phyloP scores from a whole-genome alignment of 2,888 invertebrate species.

The Phaonia tiefii region DNA sequence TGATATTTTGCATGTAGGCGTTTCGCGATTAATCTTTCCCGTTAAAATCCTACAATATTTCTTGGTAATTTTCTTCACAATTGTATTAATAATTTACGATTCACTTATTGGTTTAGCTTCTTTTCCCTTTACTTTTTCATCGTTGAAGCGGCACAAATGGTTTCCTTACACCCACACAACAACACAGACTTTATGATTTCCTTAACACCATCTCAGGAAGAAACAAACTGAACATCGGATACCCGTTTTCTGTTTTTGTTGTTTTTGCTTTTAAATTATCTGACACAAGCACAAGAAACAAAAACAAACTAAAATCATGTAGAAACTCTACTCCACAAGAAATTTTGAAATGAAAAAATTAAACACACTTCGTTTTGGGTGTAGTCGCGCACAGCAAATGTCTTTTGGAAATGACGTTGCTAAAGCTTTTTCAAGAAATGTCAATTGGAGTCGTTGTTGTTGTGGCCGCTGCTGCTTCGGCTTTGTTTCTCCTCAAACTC shows the following conservation, averaged over 20 bases:
- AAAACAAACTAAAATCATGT: slow-evolving; percentile 35
- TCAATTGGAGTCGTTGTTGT: slow-evolving; percentile 28
- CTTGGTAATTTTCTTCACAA: slow-evolving; percentile 39
- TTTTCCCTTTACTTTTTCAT: background rate
- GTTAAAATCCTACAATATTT: slow-evolving; percentile 28
- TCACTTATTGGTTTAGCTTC: slow-evolving; percentile 17
- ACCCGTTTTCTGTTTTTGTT: slow-evolving; percentile 53
- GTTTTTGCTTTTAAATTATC: background rate
- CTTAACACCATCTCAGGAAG: slow-evolving; percentile 16
- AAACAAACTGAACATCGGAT: too few species aligned
- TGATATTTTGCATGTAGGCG: slow-evolving; percentile 28
- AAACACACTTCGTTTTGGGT: slow-evolving; percentile 67
- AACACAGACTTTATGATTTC: slow-evolving; percentile 44
- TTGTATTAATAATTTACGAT: slow-evolving; percentile 23
- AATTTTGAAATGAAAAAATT: slow-evolving; percentile 19
- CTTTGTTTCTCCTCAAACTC: slow-evolving; percentile 15
- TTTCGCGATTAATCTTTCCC: slow-evolving; percentile 26
- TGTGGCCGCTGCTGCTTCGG: slow-evolving; percentile 26
- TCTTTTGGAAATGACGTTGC: slow-evolving; percentile 61
- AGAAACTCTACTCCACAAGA: slow-evolving; percentile 44
- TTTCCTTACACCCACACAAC: slow-evolving; percentile 64
- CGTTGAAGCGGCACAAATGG: slow-evolving; percentile 11
- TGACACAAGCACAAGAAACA: slow-evolving; percentile 15
- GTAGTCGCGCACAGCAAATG: slow-evolving; percentile 60
- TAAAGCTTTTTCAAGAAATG: slow-evolving; percentile 20